Percentiles rank a stretch among this genome's conserved stretches.
These are phyloP conservation scores for Coreius guichenoti DNA, from an alignment of 2,797 vertebrate species.

Conservation along the genomic window DNA sequence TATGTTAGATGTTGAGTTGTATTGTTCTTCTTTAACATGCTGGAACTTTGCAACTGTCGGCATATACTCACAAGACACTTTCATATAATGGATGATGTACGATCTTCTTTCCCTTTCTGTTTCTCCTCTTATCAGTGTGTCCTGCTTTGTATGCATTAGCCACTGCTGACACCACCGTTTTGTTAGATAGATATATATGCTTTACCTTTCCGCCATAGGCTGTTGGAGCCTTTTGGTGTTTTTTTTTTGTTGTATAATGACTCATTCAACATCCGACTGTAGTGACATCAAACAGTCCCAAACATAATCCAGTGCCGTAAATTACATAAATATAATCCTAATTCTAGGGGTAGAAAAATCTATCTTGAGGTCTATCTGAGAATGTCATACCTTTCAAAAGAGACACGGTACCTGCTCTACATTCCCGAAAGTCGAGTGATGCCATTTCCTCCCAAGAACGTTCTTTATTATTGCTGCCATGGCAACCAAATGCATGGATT, in stretches of 20 bases:
- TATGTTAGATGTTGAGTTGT: conserved; percentile 17
- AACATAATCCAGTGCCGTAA: background rate
- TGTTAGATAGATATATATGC: conserved; percentile 34
- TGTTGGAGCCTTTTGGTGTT: background rate
- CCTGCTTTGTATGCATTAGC: conserved; percentile 47
- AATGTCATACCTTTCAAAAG: background rate
- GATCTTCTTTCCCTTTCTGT: conserved; percentile 28
- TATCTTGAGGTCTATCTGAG: background rate
- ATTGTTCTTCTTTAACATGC: background rate
- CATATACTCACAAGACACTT: background rate
- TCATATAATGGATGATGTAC: conserved; percentile 42
- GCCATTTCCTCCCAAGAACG: conserved; percentile 44
- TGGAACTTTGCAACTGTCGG: background rate
- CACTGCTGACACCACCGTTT: conserved; percentile 14
- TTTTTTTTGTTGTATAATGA: conserved; percentile 13
- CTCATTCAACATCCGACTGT: conserved; percentile 8
- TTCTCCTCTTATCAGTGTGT: conserved; percentile 34
- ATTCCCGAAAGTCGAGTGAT: conserved; percentile 14
- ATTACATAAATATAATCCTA: background rate
- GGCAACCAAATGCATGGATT: conserved; percentile 50
- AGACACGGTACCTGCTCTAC: conserved; percentile 8
- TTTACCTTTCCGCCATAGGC: background rate
- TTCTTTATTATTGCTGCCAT: conserved; percentile 45
- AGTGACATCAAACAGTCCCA: background rate
- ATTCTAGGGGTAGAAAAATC: background rate